Evolutionary conservation across 1,140 invertebrate genomes (phyloP).

Genomic region (Bombyx mandarina): DNA sequence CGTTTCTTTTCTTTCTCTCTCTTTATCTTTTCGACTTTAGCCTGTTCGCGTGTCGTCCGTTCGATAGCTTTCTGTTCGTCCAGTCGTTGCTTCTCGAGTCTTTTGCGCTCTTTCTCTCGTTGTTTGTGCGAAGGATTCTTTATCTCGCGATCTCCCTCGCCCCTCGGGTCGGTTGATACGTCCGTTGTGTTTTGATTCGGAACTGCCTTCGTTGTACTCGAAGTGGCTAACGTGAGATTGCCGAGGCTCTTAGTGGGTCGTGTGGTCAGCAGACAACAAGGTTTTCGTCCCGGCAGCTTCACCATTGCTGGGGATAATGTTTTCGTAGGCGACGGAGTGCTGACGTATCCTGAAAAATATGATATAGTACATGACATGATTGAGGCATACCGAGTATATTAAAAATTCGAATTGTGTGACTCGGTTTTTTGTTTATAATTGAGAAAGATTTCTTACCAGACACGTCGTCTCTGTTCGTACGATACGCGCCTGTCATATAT

Average conservation of each 20-base stretch:
- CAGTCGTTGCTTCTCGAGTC: slow-evolving; percentile 32
- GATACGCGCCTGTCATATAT: slow-evolving; percentile 46
- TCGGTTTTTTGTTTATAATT: slow-evolving; percentile 1
- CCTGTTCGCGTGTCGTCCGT: slow-evolving; percentile 30
- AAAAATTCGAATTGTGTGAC: neutral
- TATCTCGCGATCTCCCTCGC: slow-evolving; percentile 3
- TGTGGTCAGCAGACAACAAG: slow-evolving; percentile 2
- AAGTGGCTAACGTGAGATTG: slow-evolving; percentile 18
- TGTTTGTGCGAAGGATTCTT: neutral
- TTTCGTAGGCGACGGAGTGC: slow-evolving; percentile 20
- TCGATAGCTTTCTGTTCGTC: slow-evolving; percentile 40
- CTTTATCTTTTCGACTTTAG: slow-evolving; percentile 38
- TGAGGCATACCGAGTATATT: too few species aligned
- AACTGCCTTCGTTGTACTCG: slow-evolving; percentile 13
- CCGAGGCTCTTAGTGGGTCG: slow-evolving; percentile 38
- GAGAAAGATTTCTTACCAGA: slow-evolving; percentile 26
- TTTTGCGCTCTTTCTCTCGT: slow-evolving; percentile 35
- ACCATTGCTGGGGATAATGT: slow-evolving; percentile 31
- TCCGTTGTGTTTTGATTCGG: slow-evolving; percentile 20
- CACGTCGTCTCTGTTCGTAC: slow-evolving; percentile 38
- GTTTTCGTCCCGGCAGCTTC: slow-evolving; percentile 16
- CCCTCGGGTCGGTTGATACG: slow-evolving; percentile 23
- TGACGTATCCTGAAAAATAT: slow-evolving; percentile 20
- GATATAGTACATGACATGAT: too few species aligned
- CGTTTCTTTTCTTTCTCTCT: slow-evolving; percentile 31